These are phyloP conservation scores for Eupeodes corollae DNA, from an alignment of 1,140 invertebrate genomes.

Conservation along the genomic window DNA sequence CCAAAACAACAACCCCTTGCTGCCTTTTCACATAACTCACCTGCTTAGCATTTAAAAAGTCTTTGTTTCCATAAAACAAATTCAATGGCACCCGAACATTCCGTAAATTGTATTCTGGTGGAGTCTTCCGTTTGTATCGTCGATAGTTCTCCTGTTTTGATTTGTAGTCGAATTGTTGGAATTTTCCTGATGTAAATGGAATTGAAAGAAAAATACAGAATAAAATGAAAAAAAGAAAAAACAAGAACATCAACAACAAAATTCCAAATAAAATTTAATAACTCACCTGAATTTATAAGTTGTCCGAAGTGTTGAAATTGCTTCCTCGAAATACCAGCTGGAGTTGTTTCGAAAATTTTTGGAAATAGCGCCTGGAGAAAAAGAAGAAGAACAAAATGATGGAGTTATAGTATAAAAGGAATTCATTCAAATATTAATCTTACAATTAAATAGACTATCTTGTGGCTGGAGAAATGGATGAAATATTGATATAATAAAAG, in stretches of 20 bases:
- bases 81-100: constrained; percentile 24
- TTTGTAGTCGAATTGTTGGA: constrained; percentile 24
- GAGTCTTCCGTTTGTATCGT: constrained; percentile 17
- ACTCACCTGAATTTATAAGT: constrained; percentile 29
- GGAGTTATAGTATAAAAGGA: neutral
- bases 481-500: too few relatives aligned
- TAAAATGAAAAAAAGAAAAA: neutral
- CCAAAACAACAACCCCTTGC: neutral
- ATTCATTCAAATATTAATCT: neutral
- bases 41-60: constrained; percentile 10
- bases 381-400: neutral
- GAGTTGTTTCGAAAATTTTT: constrained; percentile 27
- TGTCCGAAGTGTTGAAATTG: constrained; percentile 28
- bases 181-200: constrained; percentile 22
- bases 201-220: neutral
- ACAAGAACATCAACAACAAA: too few relatives aligned
- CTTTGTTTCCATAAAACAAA: constrained; percentile 22
- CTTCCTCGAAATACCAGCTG: constrained; percentile 26
- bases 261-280: neutral
- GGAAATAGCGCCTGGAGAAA: constrained; percentile 18
- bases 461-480: too few relatives aligned
- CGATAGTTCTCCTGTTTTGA: constrained; percentile 14
- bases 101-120: constrained; percentile 19
- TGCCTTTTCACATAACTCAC: constrained; percentile 1
- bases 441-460: too few relatives aligned